Percentiles rank a stretch among this genome's conserved stretches.
phyloP scores from a whole-genome alignment of 2,797 vertebrate genomes.

The Microcaecilia unicolor region DNA sequence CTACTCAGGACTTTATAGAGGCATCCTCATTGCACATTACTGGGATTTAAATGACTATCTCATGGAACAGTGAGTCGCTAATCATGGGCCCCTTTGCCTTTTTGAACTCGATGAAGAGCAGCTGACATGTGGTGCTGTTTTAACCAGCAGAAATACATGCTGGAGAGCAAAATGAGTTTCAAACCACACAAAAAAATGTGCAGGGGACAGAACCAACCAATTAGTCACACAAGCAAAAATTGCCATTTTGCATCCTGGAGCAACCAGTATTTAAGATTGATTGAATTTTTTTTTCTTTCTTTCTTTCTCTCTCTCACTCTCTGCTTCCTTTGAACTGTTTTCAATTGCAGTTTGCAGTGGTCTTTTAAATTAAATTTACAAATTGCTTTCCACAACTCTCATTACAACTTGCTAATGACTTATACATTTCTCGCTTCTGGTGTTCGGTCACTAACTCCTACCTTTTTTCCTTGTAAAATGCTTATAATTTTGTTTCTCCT shows the following conservation, averaged over 20 bases:
- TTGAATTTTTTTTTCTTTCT: constrained; percentile 29
- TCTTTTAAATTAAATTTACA: constrained; percentile 47
- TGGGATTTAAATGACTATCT: not conserved
- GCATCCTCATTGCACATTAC: no score
- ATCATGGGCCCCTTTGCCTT: not conserved
- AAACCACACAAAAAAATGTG: constrained; percentile 9
- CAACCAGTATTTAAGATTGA: constrained; percentile 60
- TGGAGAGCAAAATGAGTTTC: constrained; percentile 3
- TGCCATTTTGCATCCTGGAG: constrained; percentile 44
- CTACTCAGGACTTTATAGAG: no score
- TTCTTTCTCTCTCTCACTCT: no score
- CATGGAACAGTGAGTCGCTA: constrained; percentile 1
- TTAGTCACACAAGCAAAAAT: not conserved
- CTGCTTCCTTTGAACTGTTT: constrained; percentile 48
- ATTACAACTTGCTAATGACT: constrained; percentile 32
- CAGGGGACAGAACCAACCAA: not conserved
- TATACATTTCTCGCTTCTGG: constrained; percentile 31
- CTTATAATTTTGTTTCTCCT: constrained; percentile 20
- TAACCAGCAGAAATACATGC: not conserved
- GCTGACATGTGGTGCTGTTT: not conserved
- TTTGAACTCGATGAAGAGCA: not conserved
- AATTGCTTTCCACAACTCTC: constrained; percentile 47
- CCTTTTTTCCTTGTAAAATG: constrained; percentile 19
- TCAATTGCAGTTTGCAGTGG: constrained; percentile 41
- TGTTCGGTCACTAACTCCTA: constrained; percentile 24